A percentile compares a stretch with the other conserved stretches of the same genome.
Conservation (phyloP, 2,888 invertebrate species). For the Meganola albula region DNA sequence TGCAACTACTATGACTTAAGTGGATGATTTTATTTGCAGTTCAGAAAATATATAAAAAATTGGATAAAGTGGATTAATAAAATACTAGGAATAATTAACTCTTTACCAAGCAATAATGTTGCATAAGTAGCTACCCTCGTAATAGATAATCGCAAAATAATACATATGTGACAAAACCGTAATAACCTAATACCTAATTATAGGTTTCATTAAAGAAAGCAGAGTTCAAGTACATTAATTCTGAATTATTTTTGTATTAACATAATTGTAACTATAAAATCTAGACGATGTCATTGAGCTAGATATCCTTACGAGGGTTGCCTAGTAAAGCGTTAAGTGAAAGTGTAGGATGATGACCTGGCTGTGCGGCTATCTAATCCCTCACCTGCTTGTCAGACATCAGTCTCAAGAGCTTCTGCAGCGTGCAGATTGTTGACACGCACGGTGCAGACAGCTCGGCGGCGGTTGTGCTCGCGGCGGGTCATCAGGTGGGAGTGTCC, state of each 20-base stretch:
- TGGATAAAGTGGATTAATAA: too few relatives aligned
- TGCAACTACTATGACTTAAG: too few relatives aligned
- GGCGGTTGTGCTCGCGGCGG: constrained; percentile 38
- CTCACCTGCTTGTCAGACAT: constrained; percentile 96
- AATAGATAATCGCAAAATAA: too few relatives aligned
- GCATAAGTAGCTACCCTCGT: constrained; percentile 12
- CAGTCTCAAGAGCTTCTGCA: constrained; percentile 94
- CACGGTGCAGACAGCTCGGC: constrained; percentile 59
- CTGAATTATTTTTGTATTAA: too few relatives aligned
- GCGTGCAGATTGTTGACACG: constrained; percentile 74
- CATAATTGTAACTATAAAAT: too few relatives aligned
- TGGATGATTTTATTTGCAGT: too few relatives aligned
- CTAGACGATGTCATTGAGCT: not conserved
- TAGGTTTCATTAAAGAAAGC: too few relatives aligned
- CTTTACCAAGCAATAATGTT: constrained; percentile 21
- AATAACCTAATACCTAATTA: too few relatives aligned
- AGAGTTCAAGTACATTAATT: too few relatives aligned
- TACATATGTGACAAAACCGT: too few relatives aligned
- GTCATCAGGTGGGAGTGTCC: constrained; percentile 24
- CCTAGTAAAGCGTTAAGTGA: constrained; percentile 26
- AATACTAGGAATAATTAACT: constrained; percentile 16
- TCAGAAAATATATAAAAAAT: too few relatives aligned
- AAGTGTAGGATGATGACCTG: constrained; percentile 24
- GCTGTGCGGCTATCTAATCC: constrained; percentile 9
- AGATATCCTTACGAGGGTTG: constrained; percentile 14